Evolutionary conservation across 2,797 vertebrate genomes (phyloP), one percentile per base, ranked within the genome.

Genomic region (Amazona finschi): DNA sequence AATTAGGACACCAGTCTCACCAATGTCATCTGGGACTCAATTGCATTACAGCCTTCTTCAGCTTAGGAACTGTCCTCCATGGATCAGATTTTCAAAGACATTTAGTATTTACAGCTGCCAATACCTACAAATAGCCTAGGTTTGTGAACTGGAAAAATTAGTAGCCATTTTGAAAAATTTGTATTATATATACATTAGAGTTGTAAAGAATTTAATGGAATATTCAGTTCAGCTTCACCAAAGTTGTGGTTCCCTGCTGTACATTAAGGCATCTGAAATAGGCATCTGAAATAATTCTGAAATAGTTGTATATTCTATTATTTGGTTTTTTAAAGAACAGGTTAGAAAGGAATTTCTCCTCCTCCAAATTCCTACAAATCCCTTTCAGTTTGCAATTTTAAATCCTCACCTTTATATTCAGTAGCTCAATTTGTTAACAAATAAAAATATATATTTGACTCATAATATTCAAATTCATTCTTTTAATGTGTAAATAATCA

Each of bases 41-140:
- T 30, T 52, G 31, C 38, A n/a, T 52, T 64, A 61, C 16, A 69
- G 11, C 7, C 28, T 55, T 44, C 12, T 75, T 71, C 69, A 75
- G 20, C 19, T 16, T n/a, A 47, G 43, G 39, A 91, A 66, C 6
- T 0, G 0, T 47, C 8, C 33, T 65, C 22, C 25, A 15, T 12
- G 12, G 5, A 12, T 73, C 12, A 15, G 9, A 53, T 38, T 52
- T 92, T 50, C 39, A 84, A 87, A 58, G 11, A 53, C 14, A 44
- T 36, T 62, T 53, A 28, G 21, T 5, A 28, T 71, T 86, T 60
- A 21, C 43, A 44, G 20, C 16, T 67, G 36, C 65, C 43, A 62
- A 25, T 31, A 64, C 15, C 19, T 47, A 67, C 9, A 77, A 11
- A 67, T 41, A 65, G 64, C 64, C 6, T n/a, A 38, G 1, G 8